Evolutionary conservation across 1,140 invertebrate genomes (phyloP).

Genomic region (Drosophila kanapiae): DNA sequence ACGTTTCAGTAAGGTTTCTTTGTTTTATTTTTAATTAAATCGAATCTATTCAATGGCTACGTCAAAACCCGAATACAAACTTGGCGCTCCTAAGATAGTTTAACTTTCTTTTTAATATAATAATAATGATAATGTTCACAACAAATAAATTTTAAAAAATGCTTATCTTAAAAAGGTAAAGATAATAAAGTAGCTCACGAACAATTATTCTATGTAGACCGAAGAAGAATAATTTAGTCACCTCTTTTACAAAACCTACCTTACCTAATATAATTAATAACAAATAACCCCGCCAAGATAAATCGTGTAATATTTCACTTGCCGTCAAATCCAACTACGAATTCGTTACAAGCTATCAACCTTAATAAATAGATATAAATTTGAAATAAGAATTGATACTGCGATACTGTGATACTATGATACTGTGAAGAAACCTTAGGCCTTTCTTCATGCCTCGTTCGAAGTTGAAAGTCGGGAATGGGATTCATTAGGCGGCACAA

Average conservation of each 20-base stretch:
- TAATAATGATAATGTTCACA: too few species aligned
- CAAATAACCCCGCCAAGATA: neutral
- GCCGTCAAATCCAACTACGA: constrained; percentile 9
- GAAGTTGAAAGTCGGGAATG: constrained; percentile 35
- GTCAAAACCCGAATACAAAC: too few species aligned
- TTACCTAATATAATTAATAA: neutral
- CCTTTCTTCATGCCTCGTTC: constrained; percentile 45
- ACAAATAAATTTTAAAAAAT: neutral
- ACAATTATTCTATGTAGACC: neutral
- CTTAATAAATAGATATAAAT: constrained; percentile 1
- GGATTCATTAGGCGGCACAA: constrained; percentile 72
- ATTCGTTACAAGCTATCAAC: constrained; percentile 19
- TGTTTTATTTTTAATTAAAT: too few species aligned
- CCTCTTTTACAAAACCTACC: neutral
- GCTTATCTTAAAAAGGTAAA: neutral
- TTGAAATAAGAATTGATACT: neutral
- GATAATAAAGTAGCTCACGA: neutral
- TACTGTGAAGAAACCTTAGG: neutral
- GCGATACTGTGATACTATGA: neutral
- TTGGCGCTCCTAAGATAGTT: too few species aligned
- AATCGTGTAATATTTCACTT: neutral
- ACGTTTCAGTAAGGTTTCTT: too few species aligned
- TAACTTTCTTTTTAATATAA: too few species aligned
- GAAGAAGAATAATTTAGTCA: too few species aligned
- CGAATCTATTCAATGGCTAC: too few species aligned